Conservation (phyloP, 2,113 vertebrate genomes). For the Nymphicus hollandicus region DNA sequence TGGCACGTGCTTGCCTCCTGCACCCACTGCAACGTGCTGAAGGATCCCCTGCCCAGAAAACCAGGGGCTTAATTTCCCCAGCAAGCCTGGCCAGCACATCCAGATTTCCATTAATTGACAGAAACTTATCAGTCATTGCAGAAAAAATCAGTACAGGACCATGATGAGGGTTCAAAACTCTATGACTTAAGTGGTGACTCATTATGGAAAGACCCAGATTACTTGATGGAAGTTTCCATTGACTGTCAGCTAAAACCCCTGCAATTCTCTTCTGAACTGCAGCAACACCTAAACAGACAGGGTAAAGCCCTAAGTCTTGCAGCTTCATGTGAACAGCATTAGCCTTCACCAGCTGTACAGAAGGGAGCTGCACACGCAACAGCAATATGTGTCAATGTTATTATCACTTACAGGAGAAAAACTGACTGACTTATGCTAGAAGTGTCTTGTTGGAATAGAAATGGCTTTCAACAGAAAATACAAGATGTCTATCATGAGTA, state of each 20-base stretch:
- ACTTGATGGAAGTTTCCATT: not conserved
- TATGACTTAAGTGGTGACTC: not conserved
- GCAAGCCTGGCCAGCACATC: not conserved
- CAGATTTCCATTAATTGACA: not conserved
- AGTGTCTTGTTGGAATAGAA: not conserved
- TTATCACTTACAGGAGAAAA: not conserved
- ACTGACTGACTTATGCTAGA: not conserved
- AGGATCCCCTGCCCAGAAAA: not conserved
- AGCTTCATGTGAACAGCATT: not conserved
- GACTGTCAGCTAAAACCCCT: not conserved
- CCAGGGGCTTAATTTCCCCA: not conserved
- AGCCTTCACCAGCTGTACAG: not conserved
- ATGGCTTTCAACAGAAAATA: not conserved
- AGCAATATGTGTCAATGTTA: not conserved
- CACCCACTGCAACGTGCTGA: fast-evolving
- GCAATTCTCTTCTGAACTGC: not conserved
- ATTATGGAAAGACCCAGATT: not conserved
- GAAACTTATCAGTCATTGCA: not conserved
- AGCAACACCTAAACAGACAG: not conserved
- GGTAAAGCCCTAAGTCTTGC: not conserved
- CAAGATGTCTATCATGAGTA: not conserved
- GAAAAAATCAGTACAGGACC: not conserved
- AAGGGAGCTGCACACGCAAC: not conserved
- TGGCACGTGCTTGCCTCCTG: not conserved
- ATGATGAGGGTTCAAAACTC: not conserved